Conservation (phyloP, 35 echinoderm and acorn worm genomes). For the Apostichopus californicus region DNA sequence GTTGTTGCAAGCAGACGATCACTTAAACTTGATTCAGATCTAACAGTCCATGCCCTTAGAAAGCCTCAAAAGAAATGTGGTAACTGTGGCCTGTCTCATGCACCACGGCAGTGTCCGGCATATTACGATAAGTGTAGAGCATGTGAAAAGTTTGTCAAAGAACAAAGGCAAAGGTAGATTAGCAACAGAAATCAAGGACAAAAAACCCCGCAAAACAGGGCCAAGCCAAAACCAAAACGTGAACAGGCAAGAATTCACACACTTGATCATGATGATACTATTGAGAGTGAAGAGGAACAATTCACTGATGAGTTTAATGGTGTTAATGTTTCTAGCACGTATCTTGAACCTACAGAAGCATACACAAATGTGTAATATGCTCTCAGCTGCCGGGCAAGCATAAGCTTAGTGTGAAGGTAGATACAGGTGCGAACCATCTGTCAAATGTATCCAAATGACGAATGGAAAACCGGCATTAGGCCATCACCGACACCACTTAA, state of each 20-base stretch:
- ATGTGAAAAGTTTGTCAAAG: constrained; percentile 55
- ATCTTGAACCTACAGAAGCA: too few relatives aligned
- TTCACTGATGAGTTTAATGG: too few relatives aligned
- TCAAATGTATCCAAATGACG: background rate
- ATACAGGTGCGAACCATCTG: background rate
- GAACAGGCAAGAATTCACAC: too few relatives aligned
- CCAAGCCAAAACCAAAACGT: too few relatives aligned
- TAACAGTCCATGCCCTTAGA: background rate
- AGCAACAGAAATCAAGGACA: too few relatives aligned
- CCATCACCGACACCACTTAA: background rate
- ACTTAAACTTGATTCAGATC: constrained; percentile 21
- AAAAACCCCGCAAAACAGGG: too few relatives aligned
- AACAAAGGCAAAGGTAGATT: constrained; percentile 12
- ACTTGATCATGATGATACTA: background rate
- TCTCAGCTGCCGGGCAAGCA: constrained; percentile 34
- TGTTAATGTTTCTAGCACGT: too few relatives aligned
- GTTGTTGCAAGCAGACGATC: constrained; percentile 36
- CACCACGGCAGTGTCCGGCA: constrained; percentile 67
- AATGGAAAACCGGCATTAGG: background rate
- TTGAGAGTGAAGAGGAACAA: background rate
- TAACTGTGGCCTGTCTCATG: constrained; percentile 61
- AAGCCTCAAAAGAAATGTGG: constrained; percentile 21
- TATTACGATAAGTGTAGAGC: constrained; percentile 62
- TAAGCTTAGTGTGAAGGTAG: constrained; percentile 29
- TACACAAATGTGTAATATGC: background rate